Percentiles rank a stretch among this genome's conserved stretches.
Conservation (phyloP, 2,113 vertebrate genomes). For the Amphiprion percula region DNA sequence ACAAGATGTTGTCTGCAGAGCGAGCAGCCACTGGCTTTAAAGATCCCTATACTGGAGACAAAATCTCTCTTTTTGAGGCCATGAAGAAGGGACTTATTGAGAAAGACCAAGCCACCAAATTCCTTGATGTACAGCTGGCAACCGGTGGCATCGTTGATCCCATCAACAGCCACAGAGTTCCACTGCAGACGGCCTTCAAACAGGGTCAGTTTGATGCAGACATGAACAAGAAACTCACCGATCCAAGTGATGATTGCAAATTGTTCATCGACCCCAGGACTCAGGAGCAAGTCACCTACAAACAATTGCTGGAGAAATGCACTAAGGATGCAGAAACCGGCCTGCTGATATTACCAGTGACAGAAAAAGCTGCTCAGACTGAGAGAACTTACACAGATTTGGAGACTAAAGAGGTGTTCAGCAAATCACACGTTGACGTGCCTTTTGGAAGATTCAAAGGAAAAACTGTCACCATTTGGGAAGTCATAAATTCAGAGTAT, state of each 20-base stretch:
- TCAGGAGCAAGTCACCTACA: constrained; percentile 91
- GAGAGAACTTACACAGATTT: constrained; percentile 89
- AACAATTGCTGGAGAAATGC: constrained; percentile 90
- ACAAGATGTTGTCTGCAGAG: constrained; percentile 93
- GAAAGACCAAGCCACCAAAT: constrained; percentile 89
- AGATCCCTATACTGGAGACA: constrained; percentile 92
- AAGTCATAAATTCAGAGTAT: constrained; percentile 95
- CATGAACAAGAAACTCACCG: constrained; percentile 86
- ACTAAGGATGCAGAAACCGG: constrained; percentile 89
- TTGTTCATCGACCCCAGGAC: constrained; percentile 94
- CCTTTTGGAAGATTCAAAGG: constrained; percentile 92
- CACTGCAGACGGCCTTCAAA: constrained; percentile 88
- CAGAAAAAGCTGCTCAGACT: constrained; percentile 84
- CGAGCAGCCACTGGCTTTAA: constrained; percentile 93
- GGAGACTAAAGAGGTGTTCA: constrained; percentile 90
- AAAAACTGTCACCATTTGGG: constrained; percentile 94
- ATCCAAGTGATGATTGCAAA: constrained; percentile 88
- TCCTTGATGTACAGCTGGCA: constrained; percentile 95
- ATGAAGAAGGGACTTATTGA: constrained; percentile 93
- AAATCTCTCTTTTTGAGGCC: constrained; percentile 95
- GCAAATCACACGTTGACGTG: constrained; percentile 88
- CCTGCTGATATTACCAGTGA: constrained; percentile 88
- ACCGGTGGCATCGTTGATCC: constrained; percentile 95
- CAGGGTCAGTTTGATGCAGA: constrained; percentile 91
- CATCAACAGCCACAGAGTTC: constrained; percentile 89